Percentiles rank a stretch among this genome's conserved stretches.
Evolutionary conservation across 2,113 vertebrate genomes (phyloP).

Genomic region (Zapus hudsonius): DNA sequence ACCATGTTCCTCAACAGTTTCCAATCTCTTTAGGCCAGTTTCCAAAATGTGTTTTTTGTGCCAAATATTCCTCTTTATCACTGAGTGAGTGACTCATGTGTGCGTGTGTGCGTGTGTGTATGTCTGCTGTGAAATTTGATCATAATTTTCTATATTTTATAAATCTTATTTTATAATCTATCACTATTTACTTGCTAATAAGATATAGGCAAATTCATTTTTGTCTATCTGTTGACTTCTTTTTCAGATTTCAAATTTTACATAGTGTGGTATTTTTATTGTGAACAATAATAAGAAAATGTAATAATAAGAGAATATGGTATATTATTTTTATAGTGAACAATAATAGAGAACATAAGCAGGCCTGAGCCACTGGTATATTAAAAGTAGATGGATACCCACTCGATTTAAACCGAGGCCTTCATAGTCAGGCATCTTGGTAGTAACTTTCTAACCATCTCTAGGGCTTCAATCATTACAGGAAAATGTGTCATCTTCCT

Average conservation of each 20-base stretch:
- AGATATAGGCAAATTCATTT: neutral
- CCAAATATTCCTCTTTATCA: no score
- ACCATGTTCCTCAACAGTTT: neutral
- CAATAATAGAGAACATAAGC: no score
- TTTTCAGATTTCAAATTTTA: neutral
- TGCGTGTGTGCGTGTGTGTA: no score
- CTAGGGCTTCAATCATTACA: neutral
- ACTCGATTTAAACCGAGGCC: neutral
- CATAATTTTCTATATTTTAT: neutral
- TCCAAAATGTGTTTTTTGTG: neutral
- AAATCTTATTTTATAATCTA: neutral
- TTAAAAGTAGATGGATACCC: neutral
- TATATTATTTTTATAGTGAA: no score
- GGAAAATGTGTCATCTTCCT: neutral
- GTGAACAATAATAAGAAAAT: neutral
- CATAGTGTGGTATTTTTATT: neutral
- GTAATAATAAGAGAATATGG: no score
- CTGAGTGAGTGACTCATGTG: no score
- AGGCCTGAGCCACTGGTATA: no score
- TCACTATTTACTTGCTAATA: neutral
- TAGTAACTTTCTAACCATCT: neutral
- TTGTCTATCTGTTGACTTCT: neutral
- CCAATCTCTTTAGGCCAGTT: neutral
- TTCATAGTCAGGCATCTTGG: neutral
- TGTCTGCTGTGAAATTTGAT: neutral